Evolutionary conservation across 2,888 invertebrate genomes (phyloP).

Genomic region (Latrodectus hesperus): DNA sequence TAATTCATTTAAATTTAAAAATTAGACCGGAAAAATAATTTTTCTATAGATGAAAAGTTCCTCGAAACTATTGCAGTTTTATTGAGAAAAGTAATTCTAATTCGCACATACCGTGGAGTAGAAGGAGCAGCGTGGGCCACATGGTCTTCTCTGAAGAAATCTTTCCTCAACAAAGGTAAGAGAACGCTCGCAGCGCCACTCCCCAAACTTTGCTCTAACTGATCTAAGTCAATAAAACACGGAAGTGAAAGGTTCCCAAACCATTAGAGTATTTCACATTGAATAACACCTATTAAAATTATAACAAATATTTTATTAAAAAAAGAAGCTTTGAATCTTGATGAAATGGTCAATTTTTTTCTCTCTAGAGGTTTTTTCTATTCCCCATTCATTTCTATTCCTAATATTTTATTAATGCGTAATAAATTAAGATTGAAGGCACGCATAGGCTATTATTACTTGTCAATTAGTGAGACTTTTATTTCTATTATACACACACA

Average conservation of each 20-base stretch:
- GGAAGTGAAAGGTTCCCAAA: conserved; percentile 11
- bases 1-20: neutral
- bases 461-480: too few relatives aligned
- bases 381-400: too few relatives aligned
- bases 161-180: conserved; percentile 14
- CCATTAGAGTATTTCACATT: neutral
- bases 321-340: too few relatives aligned
- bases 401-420: too few relatives aligned
- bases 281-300: conserved; percentile 9
- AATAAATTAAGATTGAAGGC: too few relatives aligned
- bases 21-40: neutral
- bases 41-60: neutral
- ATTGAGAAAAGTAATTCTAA: neutral
- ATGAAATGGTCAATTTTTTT: too few relatives aligned
- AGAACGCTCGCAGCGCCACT: conserved; percentile 46
- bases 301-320: neutral
- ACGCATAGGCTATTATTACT: too few relatives aligned
- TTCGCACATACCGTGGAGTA: conserved; percentile 45
- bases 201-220: conserved; percentile 41
- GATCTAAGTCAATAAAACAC: conserved; percentile 20
- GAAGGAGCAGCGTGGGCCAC: conserved; percentile 50
- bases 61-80: neutral
- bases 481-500: too few relatives aligned
- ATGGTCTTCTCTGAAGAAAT: conserved; percentile 48
- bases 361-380: too few relatives aligned